Conservation (phyloP, 2,113 vertebrate genomes). For the Nyctibius bracteatus region DNA sequence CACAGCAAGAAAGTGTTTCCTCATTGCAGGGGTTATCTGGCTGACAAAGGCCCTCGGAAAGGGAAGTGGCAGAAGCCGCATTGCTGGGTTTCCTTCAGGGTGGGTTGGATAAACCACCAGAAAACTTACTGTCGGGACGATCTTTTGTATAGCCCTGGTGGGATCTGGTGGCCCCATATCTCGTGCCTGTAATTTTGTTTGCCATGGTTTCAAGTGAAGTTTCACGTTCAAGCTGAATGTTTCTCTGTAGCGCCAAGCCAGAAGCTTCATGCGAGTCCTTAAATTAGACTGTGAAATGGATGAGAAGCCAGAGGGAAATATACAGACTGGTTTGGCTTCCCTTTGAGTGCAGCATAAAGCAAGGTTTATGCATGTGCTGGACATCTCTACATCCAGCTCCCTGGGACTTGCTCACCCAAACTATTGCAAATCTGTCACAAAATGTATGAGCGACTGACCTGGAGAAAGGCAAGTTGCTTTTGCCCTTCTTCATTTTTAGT, state of each 20-base stretch:
- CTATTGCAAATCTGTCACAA: background rate
- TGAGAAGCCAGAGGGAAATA: background rate
- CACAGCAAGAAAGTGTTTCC: background rate
- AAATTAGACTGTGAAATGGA: background rate
- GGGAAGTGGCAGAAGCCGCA: slow-evolving; percentile 38
- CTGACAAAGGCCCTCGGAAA: background rate
- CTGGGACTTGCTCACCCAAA: background rate
- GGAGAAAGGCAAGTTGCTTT: background rate
- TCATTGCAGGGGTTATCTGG: background rate
- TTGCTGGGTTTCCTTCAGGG: background rate
- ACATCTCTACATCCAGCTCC: background rate
- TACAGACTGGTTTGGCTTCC: background rate
- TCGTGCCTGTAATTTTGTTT: background rate
- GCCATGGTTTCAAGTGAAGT: background rate
- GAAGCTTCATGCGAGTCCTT: background rate
- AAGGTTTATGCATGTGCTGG: background rate
- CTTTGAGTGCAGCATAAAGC: background rate
- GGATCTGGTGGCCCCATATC: background rate
- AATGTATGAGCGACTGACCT: background rate
- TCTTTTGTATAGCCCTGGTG: background rate
- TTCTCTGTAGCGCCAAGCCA: background rate
- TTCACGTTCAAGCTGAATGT: background rate
- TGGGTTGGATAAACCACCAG: background rate
- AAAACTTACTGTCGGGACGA: background rate
- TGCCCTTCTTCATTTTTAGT: background rate